Base-by-base conservation (phyloP, 2,888 invertebrate species). In the Dryomyza anilis region DNA sequence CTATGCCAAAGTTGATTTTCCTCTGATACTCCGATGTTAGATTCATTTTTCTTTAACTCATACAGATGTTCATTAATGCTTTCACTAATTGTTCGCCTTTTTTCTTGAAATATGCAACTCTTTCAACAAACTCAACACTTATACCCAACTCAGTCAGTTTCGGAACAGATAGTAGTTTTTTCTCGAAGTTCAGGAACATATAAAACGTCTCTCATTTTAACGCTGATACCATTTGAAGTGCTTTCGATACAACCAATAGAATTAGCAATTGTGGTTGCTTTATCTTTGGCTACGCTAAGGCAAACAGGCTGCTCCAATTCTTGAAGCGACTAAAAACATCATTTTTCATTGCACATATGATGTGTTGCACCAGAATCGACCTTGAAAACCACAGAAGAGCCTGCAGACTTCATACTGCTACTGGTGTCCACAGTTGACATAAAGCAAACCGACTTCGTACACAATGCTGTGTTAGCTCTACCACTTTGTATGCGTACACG, bases 381-480 rank as follows among this genome's bases (percentile, higher is more conserved):
- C 14, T 52, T 52, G 29, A n/a, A 52, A 52, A 19, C n/a, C n/a
- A n/a, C n/a, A n/a, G n/a, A n/a, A n/a, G n/a, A n/a, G n/a, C n/a
- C n/a, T n/a, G n/a, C n/a, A n/a, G n/a, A n/a, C 16, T 46, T n/a
- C 19, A 8, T 2, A 2, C 2, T 12, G n/a, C 19, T 4, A 46
- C 3, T 46, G 8, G 4, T 2, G 8, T 4, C 3, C 10, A 50
- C 60, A 7, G 12, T 14, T 52, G 61, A 39, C 52, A 61, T 61
- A 39, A 61, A 61, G 25, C 62, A 63, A 3, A 55, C 30, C 21
- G 46, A 48, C 19, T 55, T 56, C 23, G 56, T 36, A 30, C 33
- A 12, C 7, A 50, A 16, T 27, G n/a, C n/a, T n/a, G n/a, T n/a
- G n/a, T n/a, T n/a, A n/a, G 33, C 36, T 36, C 27, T 14, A 39